Conservation (phyloP, 64 coral and sea anemone species). For the Pocillopora damicornis region DNA sequence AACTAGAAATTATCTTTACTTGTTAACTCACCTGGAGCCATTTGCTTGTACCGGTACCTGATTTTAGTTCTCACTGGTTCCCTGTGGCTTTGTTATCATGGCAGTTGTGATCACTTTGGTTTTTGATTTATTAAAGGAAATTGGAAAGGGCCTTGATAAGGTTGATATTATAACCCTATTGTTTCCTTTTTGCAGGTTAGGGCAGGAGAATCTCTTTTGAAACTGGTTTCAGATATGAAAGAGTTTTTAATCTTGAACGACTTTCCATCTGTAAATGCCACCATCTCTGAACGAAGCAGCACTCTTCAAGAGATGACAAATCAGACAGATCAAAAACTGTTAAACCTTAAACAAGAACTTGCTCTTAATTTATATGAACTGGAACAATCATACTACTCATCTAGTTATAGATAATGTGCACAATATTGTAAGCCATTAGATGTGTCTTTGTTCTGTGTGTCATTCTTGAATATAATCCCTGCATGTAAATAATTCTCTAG, state of each 20-base stretch:
- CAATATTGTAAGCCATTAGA: too few relatives aligned
- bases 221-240: constrained; percentile 97
- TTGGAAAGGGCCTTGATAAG: too few relatives aligned
- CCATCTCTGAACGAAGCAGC: constrained; percentile 72
- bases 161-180: too few relatives aligned
- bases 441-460: neutral
- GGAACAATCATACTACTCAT: constrained; percentile 80
- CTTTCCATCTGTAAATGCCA: constrained; percentile 94
- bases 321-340: constrained; percentile 58
- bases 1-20: too few relatives aligned
- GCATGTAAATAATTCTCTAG: too few relatives aligned
- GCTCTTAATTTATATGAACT: constrained; percentile 68
- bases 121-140: too few relatives aligned
- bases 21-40: too few relatives aligned
- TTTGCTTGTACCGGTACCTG: too few relatives aligned
- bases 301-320: constrained; percentile 56
- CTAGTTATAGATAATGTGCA: constrained; percentile 53
- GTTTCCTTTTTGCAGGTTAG: constrained; percentile 67
- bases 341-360: constrained; percentile 76
- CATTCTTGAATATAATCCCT: too few relatives aligned
- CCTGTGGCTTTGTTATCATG: too few relatives aligned
- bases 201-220: constrained; percentile 92
- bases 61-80: too few relatives aligned
- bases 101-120: too few relatives aligned
- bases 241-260: constrained; percentile 98